phyloP scores from a whole-genome alignment of 2,797 vertebrate species.

The Varecia variegata region DNA sequence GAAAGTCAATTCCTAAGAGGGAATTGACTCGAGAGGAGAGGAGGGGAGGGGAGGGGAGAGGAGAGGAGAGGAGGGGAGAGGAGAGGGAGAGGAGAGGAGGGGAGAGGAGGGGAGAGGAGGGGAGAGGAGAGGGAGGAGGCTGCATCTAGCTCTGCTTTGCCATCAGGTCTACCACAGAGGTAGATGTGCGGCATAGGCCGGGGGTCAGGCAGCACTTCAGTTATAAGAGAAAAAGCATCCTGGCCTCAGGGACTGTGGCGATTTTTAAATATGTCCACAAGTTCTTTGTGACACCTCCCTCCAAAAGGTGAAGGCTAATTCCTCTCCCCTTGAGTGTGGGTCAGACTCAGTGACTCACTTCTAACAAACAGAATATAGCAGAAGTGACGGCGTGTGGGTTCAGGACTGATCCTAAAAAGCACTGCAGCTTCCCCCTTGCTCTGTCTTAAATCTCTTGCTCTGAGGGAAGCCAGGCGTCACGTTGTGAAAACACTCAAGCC shows the following conservation, averaged over 20 bases:
- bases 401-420: not conserved
- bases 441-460: not conserved
- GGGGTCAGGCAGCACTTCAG: not conserved
- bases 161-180: not conserved
- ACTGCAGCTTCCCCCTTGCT: not conserved
- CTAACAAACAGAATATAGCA: not conserved
- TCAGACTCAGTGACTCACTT: not conserved
- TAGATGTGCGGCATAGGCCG: not conserved
- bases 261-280: not conserved
- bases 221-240: not conserved
- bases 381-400: not conserved
- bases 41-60: too few species aligned
- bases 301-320: not conserved
- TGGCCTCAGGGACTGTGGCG: not conserved
- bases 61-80: too few species aligned
- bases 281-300: not conserved
- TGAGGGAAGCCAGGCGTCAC: not conserved
- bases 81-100: too few species aligned
- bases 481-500: not conserved
- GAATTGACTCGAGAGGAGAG: not conserved
- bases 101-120: rapidly evolving
- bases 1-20: not conserved
- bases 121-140: too few species aligned
- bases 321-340: not conserved
- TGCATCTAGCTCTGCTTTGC: not conserved